Conservation (phyloP, 2,113 vertebrate species). For the Apodemus sylvaticus region DNA sequence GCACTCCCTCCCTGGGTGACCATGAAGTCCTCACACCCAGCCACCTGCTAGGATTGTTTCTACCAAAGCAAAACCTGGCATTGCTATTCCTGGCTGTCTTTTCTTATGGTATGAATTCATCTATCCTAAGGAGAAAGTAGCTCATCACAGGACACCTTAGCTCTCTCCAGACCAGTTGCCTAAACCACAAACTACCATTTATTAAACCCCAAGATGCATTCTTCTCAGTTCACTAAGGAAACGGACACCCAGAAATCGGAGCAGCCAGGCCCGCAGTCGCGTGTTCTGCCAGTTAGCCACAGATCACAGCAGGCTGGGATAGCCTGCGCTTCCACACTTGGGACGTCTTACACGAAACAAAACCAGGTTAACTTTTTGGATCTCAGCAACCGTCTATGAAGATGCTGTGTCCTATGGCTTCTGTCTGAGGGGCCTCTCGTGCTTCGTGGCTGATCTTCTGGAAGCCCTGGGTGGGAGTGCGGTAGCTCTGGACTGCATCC, state of each 20-base stretch:
- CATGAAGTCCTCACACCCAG: background rate
- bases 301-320: background rate
- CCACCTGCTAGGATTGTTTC: background rate
- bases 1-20: background rate
- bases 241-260: conserved; percentile 27
- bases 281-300: background rate
- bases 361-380: background rate
- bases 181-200: conserved; percentile 12
- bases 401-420: background rate
- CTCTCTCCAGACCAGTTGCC: background rate
- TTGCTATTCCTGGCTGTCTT: background rate
- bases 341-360: conserved; percentile 51
- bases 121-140: background rate
- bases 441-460: background rate
- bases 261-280: background rate
- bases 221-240: conserved; percentile 37
- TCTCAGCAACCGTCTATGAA: conserved; percentile 40
- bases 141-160: conserved; percentile 24
- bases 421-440: background rate
- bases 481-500: background rate
- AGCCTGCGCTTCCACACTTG: background rate
- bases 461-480: background rate
- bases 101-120: conserved; percentile 6
- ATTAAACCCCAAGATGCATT: conserved; percentile 29
- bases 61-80: background rate